A percentile compares a stretch with the other conserved stretches of the same genome.
Conservation (phyloP, 2,797 vertebrate species). For the Steatocranus sp. region DNA sequence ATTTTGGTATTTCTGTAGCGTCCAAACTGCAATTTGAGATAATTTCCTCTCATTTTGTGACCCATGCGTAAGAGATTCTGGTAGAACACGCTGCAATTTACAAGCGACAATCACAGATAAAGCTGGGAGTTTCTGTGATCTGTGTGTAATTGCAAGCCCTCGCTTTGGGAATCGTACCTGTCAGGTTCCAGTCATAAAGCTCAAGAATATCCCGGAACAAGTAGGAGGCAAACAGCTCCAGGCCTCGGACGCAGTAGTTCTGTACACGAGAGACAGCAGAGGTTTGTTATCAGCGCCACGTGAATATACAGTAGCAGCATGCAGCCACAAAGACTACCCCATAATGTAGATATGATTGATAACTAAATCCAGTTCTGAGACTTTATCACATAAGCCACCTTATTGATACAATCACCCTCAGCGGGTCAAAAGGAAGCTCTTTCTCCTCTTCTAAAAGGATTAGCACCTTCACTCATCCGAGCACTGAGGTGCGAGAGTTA, state of each 20-base stretch:
- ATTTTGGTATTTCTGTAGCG: not conserved
- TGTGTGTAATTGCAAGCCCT: not conserved
- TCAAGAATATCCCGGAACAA: conserved; percentile 95
- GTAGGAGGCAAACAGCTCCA: conserved; percentile 91
- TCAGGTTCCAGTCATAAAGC: conserved; percentile 98
- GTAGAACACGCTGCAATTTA: not conserved
- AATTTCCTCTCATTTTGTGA: not conserved
- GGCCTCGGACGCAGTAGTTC: conserved; percentile 95
- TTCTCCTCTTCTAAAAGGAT: conserved; percentile 48
- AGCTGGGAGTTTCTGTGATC: not conserved
- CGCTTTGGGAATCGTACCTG: conserved; percentile 63
- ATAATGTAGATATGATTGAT: conserved; percentile 41
- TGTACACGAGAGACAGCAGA: conserved; percentile 44
- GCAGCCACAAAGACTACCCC: not conserved
- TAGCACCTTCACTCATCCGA: conserved; percentile 43
- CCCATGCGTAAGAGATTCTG: not conserved
- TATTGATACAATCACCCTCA: conserved; percentile 40
- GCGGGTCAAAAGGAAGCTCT: conserved; percentile 30
- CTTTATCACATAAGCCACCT: conserved; percentile 42
- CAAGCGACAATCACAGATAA: not conserved
- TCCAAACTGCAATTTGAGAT: not conserved
- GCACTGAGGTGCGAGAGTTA: conserved; percentile 36
- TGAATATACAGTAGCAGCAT: not conserved
- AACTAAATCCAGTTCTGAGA: conserved; percentile 50
- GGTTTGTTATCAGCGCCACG: not conserved